A percentile compares a stretch with the other conserved stretches of the same genome.
Evolutionary conservation across 2,888 invertebrate genomes (phyloP).

Genomic region (Lepas anatifera): DNA sequence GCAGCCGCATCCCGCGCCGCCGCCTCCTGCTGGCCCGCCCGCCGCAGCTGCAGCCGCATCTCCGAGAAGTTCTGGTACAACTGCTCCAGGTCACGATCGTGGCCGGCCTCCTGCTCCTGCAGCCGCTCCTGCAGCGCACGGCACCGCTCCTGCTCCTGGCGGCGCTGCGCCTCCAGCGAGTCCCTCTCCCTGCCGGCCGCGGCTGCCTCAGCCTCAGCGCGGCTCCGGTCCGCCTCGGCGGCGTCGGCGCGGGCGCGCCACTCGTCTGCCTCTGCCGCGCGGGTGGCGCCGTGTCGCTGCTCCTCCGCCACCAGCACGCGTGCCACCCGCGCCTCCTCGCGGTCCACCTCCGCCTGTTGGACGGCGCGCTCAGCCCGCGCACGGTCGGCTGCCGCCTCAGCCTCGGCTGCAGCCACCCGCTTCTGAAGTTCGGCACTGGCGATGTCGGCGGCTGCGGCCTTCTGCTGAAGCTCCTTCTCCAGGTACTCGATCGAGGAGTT

Average conservation of each 20-base stretch:
- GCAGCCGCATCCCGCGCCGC: neutral
- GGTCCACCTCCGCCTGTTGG: neutral
- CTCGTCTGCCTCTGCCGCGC: neutral
- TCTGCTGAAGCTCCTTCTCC: neutral
- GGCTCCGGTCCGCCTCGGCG: neutral
- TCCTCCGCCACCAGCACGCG: neutral
- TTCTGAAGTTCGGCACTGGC: neutral
- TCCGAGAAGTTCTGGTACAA: constrained; percentile 1
- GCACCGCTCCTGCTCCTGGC: neutral
- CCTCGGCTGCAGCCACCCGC: neutral
- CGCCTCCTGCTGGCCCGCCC: neutral
- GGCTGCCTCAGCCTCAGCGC: neutral
- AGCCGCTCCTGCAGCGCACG: neutral
- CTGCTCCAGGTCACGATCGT: constrained; percentile 1
- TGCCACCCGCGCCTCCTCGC: neutral
- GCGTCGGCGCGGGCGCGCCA: neutral
- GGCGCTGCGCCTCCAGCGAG: neutral
- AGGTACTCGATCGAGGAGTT: neutral
- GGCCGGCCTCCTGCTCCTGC: neutral
- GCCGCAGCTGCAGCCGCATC: neutral
- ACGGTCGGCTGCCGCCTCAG: neutral
- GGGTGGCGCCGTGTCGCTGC: neutral
- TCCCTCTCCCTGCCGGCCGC: neutral
- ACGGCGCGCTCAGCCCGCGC: neutral
- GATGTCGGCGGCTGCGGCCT: neutral